A percentile compares a stretch with the other conserved stretches of the same genome.
Conservation (phyloP, 2,797 vertebrate species). For the Mormyrops boulengeri region DNA sequence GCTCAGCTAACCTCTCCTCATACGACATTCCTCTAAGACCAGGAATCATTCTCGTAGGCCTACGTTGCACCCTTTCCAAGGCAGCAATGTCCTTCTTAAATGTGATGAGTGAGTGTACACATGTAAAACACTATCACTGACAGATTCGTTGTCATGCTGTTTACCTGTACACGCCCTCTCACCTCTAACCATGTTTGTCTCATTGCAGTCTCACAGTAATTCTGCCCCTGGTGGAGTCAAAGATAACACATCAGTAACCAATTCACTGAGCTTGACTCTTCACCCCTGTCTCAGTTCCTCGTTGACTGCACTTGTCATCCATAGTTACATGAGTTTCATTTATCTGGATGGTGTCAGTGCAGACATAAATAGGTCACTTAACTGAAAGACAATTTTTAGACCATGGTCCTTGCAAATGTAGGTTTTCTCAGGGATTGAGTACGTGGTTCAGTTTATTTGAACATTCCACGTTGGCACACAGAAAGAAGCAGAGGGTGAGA, state of each 20-base stretch:
- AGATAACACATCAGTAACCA: background rate
- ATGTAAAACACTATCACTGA: background rate
- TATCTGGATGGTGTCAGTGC: background rate
- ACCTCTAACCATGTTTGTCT: background rate
- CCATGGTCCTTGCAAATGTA: background rate
- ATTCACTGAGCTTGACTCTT: background rate
- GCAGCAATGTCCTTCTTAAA: background rate
- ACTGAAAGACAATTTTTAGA: background rate
- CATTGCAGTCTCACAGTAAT: background rate
- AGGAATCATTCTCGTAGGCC: too few species aligned
- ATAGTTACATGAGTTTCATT: background rate
- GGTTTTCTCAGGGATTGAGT: background rate
- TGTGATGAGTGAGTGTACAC: background rate
- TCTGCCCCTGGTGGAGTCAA: background rate
- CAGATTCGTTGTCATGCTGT: background rate
- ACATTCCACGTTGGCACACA: constrained; percentile 25
- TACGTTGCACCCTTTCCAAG: too few species aligned
- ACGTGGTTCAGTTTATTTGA: constrained; percentile 24
- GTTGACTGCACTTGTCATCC: background rate
- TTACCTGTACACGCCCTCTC: background rate
- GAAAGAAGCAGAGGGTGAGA: constrained; percentile 28
- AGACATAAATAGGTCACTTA: background rate
- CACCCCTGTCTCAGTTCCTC: background rate
- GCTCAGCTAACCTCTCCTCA: too few species aligned
- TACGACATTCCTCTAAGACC: too few species aligned